These are phyloP conservation scores for Pangasius krempfi DNA, from an alignment of 2,797 vertebrate species.

Conservation along the genomic window DNA sequence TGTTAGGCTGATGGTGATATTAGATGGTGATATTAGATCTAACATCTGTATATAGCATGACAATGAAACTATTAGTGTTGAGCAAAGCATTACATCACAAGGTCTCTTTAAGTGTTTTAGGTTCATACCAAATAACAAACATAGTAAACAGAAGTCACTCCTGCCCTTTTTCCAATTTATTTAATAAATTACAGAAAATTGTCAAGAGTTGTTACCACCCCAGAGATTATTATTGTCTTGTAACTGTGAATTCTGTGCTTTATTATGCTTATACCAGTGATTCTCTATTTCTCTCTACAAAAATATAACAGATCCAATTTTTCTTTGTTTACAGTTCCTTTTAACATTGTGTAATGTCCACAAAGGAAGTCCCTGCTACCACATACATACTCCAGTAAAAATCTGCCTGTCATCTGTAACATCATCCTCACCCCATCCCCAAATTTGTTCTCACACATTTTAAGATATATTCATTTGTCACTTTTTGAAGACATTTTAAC, in stretches of 20 bases:
- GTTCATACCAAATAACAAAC: neutral
- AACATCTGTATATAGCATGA: neutral
- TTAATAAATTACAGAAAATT: neutral
- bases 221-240: neutral
- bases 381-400: too few species aligned
- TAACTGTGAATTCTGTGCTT: neutral
- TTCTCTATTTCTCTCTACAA: too few species aligned
- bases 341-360: too few species aligned
- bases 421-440: neutral
- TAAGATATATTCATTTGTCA: neutral
- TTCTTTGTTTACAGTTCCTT: too few species aligned
- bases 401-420: neutral
- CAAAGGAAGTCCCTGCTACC: too few species aligned
- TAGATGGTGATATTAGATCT: neutral
- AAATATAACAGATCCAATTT: too few species aligned
- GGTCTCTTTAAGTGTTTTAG: neutral
- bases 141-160: neutral
- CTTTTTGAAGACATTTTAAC: neutral
- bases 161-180: neutral
- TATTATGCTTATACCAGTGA: too few species aligned
- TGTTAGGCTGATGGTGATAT: neutral
- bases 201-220: neutral
- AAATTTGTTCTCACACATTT: neutral
- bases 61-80: neutral
- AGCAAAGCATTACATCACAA: neutral